Conservation (phyloP, 2,113 vertebrate genomes). For the Lagopus muta region DNA sequence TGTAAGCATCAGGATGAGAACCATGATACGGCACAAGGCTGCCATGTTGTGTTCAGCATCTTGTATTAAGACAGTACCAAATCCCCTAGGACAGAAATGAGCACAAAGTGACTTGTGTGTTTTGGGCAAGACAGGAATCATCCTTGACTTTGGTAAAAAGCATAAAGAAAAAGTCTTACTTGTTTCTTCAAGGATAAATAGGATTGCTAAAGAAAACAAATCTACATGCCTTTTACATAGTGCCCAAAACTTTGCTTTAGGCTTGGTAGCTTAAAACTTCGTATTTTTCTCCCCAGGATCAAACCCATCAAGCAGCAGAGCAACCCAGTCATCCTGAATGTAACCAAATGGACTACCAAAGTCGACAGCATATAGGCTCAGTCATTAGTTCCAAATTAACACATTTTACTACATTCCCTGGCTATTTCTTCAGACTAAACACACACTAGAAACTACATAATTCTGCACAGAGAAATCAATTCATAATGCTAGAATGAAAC, state of each 20-base stretch:
- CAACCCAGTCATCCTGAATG: not conserved
- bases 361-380: not conserved
- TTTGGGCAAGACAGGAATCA: not conserved
- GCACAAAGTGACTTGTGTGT: fast-evolving
- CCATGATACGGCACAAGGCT: not conserved
- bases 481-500: not conserved
- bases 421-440: not conserved
- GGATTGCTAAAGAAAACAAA: not conserved
- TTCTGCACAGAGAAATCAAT: not conserved
- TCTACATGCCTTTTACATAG: not conserved
- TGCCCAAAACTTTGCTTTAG: not conserved
- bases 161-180: not conserved
- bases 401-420: fast-evolving
- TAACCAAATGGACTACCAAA: not conserved
- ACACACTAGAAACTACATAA: fast-evolving
- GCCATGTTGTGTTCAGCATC: not conserved
- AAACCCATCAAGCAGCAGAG: not conserved
- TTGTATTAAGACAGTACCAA: not conserved
- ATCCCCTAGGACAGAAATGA: fast-evolving
- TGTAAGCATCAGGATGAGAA: not conserved
- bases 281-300: not conserved
- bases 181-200: not conserved
- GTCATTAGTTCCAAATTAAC: not conserved
- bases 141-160: not conserved
- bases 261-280: not conserved